phyloP scores from a whole-genome alignment of 2,797 vertebrate species.

The Prunella strophiata region DNA sequence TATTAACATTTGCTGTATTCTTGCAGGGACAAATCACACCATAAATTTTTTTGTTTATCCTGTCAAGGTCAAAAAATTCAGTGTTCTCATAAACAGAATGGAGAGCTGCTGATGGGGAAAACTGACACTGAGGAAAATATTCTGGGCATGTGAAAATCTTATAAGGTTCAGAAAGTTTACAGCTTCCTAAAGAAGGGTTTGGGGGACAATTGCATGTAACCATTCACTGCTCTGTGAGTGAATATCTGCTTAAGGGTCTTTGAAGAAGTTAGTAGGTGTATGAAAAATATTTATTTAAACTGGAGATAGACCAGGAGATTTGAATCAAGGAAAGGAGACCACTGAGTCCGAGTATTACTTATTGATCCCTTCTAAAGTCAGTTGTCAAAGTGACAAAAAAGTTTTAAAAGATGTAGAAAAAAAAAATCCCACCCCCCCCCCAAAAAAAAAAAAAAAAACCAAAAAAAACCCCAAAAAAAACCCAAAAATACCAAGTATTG shows the following conservation, averaged over 20 bases:
- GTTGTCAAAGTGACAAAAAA: neutral
- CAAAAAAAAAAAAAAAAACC: neutral
- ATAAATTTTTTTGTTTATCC: neutral
- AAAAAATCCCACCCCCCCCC: rapidly evolving
- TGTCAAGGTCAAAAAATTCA: neutral
- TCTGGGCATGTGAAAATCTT: neutral
- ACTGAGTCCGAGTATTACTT: neutral
- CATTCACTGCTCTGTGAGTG: neutral
- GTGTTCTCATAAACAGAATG: neutral
- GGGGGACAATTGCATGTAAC: neutral
- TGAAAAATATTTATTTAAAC: neutral
- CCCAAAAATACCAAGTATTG: neutral
- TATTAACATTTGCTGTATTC: neutral
- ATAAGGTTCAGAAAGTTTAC: rapidly evolving
- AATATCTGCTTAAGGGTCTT: neutral
- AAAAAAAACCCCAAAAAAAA: no score
- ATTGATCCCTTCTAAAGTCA: neutral
- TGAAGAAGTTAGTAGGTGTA: neutral
- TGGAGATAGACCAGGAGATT: neutral
- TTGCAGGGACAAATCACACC: neutral
- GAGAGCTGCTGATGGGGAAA: neutral
- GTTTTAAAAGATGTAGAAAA: neutral
- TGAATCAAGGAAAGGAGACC: neutral
- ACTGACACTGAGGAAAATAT: neutral
- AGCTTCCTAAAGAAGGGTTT: neutral